Conservation (phyloP, 2,113 vertebrate genomes). For the Mesoclemmys tuberculata region DNA sequence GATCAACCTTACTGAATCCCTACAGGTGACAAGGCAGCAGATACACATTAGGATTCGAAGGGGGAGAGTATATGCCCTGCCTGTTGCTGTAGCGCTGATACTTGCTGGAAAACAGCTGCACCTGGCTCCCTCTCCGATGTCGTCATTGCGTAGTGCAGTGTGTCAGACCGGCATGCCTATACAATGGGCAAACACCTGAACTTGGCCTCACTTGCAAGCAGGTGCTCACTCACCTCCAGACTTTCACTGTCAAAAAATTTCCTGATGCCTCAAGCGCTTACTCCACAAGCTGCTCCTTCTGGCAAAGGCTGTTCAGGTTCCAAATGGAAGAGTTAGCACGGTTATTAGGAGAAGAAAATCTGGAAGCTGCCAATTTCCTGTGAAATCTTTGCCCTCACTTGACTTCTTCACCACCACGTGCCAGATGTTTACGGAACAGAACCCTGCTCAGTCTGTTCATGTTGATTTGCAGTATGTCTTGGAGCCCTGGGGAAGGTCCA, state of each 20-base stretch:
- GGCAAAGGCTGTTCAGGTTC: slow-evolving; percentile 40
- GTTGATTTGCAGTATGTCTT: neutral
- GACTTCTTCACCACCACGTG: slow-evolving; percentile 35
- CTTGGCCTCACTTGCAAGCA: slow-evolving; percentile 43
- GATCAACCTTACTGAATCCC: neutral
- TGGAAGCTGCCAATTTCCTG: slow-evolving; percentile 53
- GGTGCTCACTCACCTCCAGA: slow-evolving; percentile 56
- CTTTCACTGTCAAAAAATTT: slow-evolving; percentile 49
- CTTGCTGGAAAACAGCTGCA: neutral
- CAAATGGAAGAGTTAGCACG: neutral
- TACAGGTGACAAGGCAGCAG: neutral
- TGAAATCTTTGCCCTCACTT: slow-evolving; percentile 67
- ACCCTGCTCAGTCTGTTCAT: neutral
- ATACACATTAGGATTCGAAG: neutral
- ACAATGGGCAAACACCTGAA: slow-evolving; percentile 10
- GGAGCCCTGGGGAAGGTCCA: neutral
- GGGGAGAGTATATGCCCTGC: accelerated
- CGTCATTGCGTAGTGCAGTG: neutral
- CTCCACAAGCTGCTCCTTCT: slow-evolving; percentile 46
- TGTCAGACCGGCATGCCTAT: slow-evolving; percentile 26
- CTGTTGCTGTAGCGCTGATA: neutral
- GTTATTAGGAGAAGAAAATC: slow-evolving; percentile 51
- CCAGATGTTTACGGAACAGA: slow-evolving; percentile 58
- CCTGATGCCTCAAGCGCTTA: neutral
- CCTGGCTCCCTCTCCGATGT: neutral